These are phyloP conservation scores for Styela clava DNA, from an alignment of 23 tunicate genomes.

Conservation along the genomic window DNA sequence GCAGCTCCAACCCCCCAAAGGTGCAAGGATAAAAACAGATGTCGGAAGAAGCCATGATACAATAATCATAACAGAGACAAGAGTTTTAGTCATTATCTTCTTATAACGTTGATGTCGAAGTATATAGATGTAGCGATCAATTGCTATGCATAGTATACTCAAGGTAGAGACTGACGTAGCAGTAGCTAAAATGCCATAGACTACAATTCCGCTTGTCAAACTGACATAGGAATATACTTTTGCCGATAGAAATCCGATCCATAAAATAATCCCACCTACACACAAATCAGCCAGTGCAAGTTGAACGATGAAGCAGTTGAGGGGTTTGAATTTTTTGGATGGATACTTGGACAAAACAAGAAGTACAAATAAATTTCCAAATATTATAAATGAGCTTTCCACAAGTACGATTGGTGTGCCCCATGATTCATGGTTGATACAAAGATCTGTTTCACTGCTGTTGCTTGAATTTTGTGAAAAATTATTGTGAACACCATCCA, in stretches of 20 bases:
- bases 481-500: not conserved
- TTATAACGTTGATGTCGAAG: conserved; percentile 35
- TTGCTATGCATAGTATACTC: conserved; percentile 57
- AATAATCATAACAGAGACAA: conserved; percentile 18
- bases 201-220: conserved; percentile 35
- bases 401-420: conserved; percentile 47
- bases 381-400: conserved; percentile 38
- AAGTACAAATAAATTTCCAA: conserved; percentile 51
- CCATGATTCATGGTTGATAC: conserved; percentile 72
- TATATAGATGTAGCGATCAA: conserved; percentile 66
- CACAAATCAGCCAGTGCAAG: conserved; percentile 61
- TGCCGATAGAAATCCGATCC: conserved; percentile 66
- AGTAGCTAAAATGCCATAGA: conserved; percentile 62
- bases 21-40: conserved; percentile 45
- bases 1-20: conserved; percentile 71
- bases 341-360: conserved; percentile 36
- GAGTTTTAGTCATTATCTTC: conserved; percentile 30
- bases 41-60: conserved; percentile 38
- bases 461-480: not conserved
- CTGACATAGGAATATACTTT: conserved; percentile 30
- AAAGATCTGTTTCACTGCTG: not conserved
- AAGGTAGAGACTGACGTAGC: conserved; percentile 60
- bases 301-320: conserved; percentile 66
- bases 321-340: conserved; percentile 36
- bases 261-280: conserved; percentile 51